Percentiles rank a stretch among this genome's conserved stretches.
Evolutionary conservation across 2,888 invertebrate species (phyloP).

Genomic region (Busseola fusca): DNA sequence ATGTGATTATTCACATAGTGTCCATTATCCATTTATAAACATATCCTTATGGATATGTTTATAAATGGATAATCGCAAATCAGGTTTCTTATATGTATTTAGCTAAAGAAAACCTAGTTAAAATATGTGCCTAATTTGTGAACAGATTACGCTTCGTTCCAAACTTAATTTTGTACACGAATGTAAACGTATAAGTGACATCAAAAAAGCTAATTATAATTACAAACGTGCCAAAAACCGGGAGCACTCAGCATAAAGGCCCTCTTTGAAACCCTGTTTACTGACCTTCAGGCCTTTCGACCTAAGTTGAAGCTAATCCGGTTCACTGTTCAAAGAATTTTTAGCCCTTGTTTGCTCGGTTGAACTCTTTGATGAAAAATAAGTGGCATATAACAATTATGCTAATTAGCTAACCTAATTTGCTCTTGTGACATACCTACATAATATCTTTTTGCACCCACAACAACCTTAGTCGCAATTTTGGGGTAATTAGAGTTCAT

Average conservation of each 20-base stretch:
- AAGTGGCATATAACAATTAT: conserved; percentile 50
- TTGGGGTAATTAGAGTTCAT: conserved; percentile 28
- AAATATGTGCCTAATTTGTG: not conserved
- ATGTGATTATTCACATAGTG: too few relatives aligned
- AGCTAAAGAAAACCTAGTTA: not conserved
- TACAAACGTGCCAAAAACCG: conserved; percentile 27
- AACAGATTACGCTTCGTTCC: conserved; percentile 2
- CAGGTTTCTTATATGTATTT: not conserved
- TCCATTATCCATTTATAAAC: too few relatives aligned
- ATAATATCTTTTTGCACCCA: conserved; percentile 28
- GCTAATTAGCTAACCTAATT: conserved; percentile 62
- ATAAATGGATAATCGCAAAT: not conserved
- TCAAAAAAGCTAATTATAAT: conserved; percentile 41
- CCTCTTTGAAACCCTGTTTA: conserved; percentile 15
- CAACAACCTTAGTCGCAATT: conserved; percentile 31
- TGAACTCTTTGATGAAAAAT: conserved; percentile 59
- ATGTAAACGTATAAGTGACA: conserved; percentile 15
- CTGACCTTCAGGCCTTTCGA: conserved; percentile 28
- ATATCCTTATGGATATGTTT: too few relatives aligned
- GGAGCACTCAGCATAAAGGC: conserved; percentile 19
- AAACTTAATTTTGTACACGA: not conserved
- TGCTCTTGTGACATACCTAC: conserved; percentile 31
- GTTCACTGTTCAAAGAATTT: conserved; percentile 38
- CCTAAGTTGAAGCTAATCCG: conserved; percentile 54
- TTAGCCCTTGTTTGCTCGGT: conserved; percentile 32